These are phyloP conservation scores for Physella acuta DNA, from an alignment of 1,140 invertebrate genomes.

Conservation along the genomic window DNA sequence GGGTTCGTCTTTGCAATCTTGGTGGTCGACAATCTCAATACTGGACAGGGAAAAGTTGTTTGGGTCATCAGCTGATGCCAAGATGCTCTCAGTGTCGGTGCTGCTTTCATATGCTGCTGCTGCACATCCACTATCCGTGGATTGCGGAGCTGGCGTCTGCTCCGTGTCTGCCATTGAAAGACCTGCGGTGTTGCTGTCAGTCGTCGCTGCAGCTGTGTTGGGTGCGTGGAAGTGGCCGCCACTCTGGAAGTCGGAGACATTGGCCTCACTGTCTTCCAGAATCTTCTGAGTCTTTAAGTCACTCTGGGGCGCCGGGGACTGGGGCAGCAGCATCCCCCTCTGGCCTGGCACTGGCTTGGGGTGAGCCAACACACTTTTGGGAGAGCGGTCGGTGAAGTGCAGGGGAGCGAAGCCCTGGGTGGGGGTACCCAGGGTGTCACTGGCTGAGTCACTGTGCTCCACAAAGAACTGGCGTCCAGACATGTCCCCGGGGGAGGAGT, in stretches of 20 bases:
- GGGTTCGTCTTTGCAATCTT: not conserved
- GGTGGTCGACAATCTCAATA: not conserved
- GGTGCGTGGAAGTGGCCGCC: not conserved
- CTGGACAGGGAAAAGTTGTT: not conserved
- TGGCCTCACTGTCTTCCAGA: not conserved
- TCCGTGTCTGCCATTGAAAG: not conserved
- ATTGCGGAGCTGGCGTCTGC: not conserved
- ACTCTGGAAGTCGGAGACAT: not conserved
- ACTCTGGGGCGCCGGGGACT: not conserved
- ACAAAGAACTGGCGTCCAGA: not conserved
- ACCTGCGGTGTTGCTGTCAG: not conserved
- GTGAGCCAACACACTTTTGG: not conserved
- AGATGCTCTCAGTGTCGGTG: not conserved
- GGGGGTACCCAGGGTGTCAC: constrained; percentile 13
- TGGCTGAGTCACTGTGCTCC: not conserved
- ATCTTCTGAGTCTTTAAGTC: constrained; percentile 7
- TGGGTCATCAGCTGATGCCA: too few species aligned
- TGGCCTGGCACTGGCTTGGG: constrained; percentile 13
- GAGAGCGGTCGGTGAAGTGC: constrained; percentile 22
- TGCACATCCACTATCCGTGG: too few species aligned
- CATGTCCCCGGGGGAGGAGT: constrained; percentile 9
- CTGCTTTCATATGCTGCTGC: too few species aligned
- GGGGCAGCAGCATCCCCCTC: not conserved
- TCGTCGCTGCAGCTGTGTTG: not conserved
- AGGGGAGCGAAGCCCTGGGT: constrained; percentile 22